phyloP scores from a whole-genome alignment of 2,113 vertebrate genomes.

The Oceanodroma tethys region DNA sequence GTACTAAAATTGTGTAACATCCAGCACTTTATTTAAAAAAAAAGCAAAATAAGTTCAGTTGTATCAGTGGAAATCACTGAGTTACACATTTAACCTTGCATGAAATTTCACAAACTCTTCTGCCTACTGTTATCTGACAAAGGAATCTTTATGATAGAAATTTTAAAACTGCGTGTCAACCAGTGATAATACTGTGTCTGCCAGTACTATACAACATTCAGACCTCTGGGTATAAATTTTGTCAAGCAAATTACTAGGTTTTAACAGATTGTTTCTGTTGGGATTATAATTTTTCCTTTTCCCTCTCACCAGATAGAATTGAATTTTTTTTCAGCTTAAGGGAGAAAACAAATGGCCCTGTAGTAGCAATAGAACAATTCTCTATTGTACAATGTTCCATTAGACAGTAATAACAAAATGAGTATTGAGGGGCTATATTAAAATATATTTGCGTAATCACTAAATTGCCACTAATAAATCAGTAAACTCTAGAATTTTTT shows the following conservation, averaged over 20 bases:
- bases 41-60: not conserved
- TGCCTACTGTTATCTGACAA: not conserved
- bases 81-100: not conserved
- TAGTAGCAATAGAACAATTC: not conserved
- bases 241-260: not conserved
- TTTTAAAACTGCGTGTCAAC: not conserved
- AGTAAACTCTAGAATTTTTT: not conserved
- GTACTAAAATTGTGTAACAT: not conserved
- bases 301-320: not conserved
- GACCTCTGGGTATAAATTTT: not conserved
- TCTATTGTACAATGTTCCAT: not conserved
- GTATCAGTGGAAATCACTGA: not conserved
- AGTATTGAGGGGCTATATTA: not conserved
- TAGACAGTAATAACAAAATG: not conserved
- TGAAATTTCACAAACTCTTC: not conserved
- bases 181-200: not conserved
- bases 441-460: not conserved
- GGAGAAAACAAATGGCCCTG: not conserved
- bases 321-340: not conserved
- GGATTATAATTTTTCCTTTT: not conserved
- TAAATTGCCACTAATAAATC: not conserved
- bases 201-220: not conserved
- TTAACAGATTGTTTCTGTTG: not conserved
- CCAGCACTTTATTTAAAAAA: not conserved
- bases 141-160: not conserved